Evolutionary conservation across 2,113 vertebrate genomes (phyloP).

Genomic region (Phylloscopus whistleri): DNA sequence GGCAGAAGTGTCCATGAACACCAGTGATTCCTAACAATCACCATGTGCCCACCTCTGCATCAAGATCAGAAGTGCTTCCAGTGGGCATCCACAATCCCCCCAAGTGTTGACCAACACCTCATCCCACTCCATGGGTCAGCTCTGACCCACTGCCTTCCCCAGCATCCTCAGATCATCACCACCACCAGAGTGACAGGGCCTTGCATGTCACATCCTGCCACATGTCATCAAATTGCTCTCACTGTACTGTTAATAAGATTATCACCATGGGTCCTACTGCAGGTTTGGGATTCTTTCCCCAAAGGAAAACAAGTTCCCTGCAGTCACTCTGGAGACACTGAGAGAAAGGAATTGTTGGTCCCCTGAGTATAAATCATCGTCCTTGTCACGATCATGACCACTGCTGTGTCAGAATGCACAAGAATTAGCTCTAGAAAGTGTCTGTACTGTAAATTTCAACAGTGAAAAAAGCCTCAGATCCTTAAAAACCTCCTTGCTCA

Average conservation of each 20-base stretch:
- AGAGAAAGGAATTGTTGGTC: background rate
- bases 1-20: background rate
- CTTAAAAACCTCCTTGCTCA: background rate
- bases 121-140: background rate
- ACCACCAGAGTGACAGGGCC: background rate
- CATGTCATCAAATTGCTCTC: background rate
- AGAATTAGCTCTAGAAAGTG: background rate
- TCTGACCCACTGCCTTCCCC: background rate
- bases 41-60: background rate
- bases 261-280: background rate
- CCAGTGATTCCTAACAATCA: background rate
- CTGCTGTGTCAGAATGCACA: background rate
- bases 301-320: background rate
- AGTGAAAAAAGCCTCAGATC: background rate
- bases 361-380: background rate
- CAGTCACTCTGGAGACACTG: background rate
- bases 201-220: background rate
- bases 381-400: background rate
- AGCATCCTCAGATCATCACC: background rate
- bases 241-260: accelerated
- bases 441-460: background rate
- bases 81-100: background rate
- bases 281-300: background rate
- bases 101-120: background rate
- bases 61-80: background rate